Conservation (phyloP, 2,113 vertebrate genomes). For the Megaceryle maxima region DNA sequence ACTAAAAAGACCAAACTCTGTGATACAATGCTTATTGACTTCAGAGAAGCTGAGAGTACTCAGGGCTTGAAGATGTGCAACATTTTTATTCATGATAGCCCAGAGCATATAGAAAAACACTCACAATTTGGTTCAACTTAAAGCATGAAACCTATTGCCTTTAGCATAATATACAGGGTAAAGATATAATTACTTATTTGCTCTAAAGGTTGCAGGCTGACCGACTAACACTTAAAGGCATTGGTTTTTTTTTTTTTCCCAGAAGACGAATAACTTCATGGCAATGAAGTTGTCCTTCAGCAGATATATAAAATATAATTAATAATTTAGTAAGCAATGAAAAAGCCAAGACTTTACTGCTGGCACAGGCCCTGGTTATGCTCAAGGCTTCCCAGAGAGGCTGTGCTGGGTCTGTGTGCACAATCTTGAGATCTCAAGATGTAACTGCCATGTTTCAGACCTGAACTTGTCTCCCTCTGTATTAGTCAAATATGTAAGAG, state of each 20-base stretch:
- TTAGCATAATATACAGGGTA: not conserved
- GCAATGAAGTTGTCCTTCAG: not conserved
- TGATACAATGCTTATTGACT: not conserved
- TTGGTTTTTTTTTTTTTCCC: not conserved
- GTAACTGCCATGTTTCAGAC: not conserved
- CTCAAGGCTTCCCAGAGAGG: not conserved
- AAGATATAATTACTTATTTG: not conserved
- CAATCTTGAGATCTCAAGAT: not conserved
- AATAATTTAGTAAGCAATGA: not conserved
- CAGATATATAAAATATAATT: not conserved
- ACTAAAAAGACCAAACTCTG: not conserved
- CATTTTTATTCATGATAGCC: not conserved
- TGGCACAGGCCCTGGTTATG: not conserved
- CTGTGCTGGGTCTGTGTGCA: not conserved
- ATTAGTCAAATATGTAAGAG: not conserved
- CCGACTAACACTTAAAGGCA: not conserved
- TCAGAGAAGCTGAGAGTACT: not conserved
- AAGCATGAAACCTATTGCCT: not conserved
- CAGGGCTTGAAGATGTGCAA: not conserved
- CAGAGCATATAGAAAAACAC: not conserved
- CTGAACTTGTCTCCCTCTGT: not conserved
- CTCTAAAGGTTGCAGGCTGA: not conserved
- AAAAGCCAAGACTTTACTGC: not conserved
- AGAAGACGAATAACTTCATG: not conserved
- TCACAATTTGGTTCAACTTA: fast-evolving